These are phyloP conservation scores for Oceanodroma tethys DNA, from an alignment of 2,113 vertebrate species.

Conservation along the genomic window DNA sequence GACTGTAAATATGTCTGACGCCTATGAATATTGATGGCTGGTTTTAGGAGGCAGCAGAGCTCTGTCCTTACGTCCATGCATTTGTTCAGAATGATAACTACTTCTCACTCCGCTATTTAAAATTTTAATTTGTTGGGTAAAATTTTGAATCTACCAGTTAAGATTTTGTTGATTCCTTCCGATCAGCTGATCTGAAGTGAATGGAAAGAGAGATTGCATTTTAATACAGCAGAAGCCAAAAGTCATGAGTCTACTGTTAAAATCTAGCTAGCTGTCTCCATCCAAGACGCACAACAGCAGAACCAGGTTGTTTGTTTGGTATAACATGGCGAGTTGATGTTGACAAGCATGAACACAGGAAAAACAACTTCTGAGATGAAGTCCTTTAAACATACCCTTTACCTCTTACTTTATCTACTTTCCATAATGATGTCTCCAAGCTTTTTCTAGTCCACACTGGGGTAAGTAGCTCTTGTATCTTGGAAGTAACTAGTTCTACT, in stretches of 20 bases:
- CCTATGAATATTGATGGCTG: conserved; percentile 10
- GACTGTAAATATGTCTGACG: neutral
- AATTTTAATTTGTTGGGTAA: neutral
- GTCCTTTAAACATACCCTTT: neutral
- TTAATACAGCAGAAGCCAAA: neutral
- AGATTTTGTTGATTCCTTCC: neutral
- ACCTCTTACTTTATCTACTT: neutral
- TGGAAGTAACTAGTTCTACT: neutral
- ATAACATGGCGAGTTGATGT: neutral
- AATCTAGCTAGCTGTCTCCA: neutral
- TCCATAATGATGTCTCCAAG: neutral
- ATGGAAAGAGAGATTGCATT: neutral
- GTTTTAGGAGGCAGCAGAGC: neutral
- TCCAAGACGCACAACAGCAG: neutral
- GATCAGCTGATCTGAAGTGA: neutral
- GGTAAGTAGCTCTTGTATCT: neutral
- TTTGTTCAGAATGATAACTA: neutral
- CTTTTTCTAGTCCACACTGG: neutral
- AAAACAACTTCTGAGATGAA: neutral
- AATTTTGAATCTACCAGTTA: neutral
- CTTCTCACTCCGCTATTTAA: neutral
- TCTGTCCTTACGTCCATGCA: rapidly evolving
- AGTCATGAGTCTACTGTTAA: neutral
- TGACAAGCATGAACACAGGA: neutral
- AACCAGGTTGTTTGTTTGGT: neutral